phyloP scores from a whole-genome alignment of 64 coral and sea anemone genomes.

The Catalaphyllia jardinei region DNA sequence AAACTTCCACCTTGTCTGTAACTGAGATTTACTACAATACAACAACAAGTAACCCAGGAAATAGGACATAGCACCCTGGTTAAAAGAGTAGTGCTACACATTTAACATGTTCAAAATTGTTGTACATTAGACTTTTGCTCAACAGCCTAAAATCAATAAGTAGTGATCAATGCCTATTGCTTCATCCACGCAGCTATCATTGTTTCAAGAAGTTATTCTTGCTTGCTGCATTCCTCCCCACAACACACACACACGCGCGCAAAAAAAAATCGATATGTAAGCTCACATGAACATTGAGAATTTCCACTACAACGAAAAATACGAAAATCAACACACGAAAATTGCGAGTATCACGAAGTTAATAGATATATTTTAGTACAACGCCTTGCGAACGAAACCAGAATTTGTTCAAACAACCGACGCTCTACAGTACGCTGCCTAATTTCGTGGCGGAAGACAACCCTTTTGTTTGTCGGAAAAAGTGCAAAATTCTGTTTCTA shows the following conservation, averaged over 20 bases:
- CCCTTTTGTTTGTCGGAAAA: constrained; percentile 16
- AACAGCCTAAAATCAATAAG: neutral
- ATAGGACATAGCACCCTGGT: no score
- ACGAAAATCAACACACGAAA: no score
- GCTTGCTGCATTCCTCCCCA: neutral
- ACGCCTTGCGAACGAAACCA: neutral
- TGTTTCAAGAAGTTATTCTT: neutral
- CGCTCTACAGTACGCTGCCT: neutral
- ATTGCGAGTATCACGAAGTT: neutral
- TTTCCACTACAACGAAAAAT: neutral
- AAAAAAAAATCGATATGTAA: no score
- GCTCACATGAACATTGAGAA: no score
- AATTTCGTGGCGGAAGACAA: constrained; percentile 35
- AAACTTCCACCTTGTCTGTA: no score
- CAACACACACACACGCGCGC: no score
- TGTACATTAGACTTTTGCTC: neutral
- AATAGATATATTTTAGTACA: neutral
- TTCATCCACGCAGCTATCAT: neutral
- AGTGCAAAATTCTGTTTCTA: constrained; percentile 12
- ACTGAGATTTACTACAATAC: no score
- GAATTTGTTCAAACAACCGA: constrained; percentile 8
- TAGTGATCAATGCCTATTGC: neutral
- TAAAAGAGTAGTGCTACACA: no score
- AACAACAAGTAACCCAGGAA: no score
- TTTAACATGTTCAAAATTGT: neutral